These are phyloP conservation scores for Aurelia aurita DNA, from an alignment of 30 jellyfish, hydroid and myxozoan species.

Conservation along the genomic window DNA sequence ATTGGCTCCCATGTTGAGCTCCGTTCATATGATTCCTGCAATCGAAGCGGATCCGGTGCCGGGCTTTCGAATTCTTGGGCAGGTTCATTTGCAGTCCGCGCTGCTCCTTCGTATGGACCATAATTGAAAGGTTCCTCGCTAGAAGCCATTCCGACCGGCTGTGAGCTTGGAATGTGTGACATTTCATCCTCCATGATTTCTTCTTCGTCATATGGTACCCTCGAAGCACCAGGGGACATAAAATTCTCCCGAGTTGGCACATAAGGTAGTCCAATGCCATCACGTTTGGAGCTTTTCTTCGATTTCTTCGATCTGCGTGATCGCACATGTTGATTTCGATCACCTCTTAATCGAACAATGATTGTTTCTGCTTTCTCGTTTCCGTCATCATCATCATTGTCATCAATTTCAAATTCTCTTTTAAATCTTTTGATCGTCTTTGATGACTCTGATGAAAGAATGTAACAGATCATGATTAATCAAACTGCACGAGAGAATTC, in stretches of 20 bases:
- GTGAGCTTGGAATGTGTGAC: constrained; percentile 55
- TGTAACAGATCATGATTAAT: too few relatives aligned
- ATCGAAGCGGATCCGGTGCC: constrained; percentile 59
- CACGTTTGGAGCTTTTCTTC: constrained; percentile 24
- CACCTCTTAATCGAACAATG: background rate
- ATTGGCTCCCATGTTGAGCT: constrained; percentile 79
- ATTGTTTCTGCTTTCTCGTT: background rate
- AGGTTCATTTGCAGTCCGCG: constrained; percentile 24
- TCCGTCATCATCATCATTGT: constrained; percentile 33
- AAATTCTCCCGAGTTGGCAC: constrained; percentile 12
- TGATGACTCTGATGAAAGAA: constrained; percentile 15
- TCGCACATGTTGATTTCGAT: background rate
- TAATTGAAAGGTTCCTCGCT: constrained; percentile 16
- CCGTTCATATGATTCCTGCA: constrained; percentile 64
- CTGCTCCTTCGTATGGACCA: constrained; percentile 30
- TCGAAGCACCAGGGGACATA: background rate
- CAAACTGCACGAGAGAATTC: too few relatives aligned
- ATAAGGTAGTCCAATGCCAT: constrained; percentile 60
- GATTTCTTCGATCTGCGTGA: constrained; percentile 17
- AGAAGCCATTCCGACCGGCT: constrained; percentile 71
- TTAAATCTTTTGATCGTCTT: constrained; percentile 41
- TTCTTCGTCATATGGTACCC: constrained; percentile 56
- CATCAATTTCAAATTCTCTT: constrained; percentile 40
- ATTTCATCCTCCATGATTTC: constrained; percentile 66
- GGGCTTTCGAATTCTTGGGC: constrained; percentile 30